Base-by-base conservation (phyloP, 2,888 invertebrate genomes). In the Pseudococcus longispinus region DNA sequence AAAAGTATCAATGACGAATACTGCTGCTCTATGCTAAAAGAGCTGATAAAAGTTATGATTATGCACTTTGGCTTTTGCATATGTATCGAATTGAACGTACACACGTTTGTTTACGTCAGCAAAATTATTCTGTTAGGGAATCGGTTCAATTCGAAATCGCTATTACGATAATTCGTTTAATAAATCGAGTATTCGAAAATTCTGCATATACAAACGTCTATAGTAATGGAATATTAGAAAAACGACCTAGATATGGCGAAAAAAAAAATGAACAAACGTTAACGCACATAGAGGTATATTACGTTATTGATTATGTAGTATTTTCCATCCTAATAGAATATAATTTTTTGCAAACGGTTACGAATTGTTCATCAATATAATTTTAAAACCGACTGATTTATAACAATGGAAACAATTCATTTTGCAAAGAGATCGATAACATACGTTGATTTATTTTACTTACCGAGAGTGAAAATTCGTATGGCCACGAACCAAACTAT, bases 121-220 rank as follows among this genome's bases (percentile, higher is more conserved):
- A 9, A 37, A 37, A 37, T 37, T 37, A 46, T 46, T 46, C 5
- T 11, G 8, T 46, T 46, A 46, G 11, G 44, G 15, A 46, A 11
- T 46, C 3, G 44, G 44, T 13, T 46, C 44, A 11, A 46, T 46
- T 15, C 15, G 0, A 46, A 15, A 46, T 46, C 44, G 44, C 13
- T 46, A 15, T 15, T 80, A 42, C 80, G n/a, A n/a, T 37, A 37
- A 37, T 26, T 80, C 20, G 80, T 80, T 80, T 80, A 37, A 80
- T 42, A 37, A 80, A 80, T 80, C 42, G 26, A 74, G 8, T 65
- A 26, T 3, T 74, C 23, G 42, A n/a, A 80, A 80, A 80, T 80
- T 32, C 23, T 29, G 13, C 29, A 3, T 77, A 4, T 80, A 37
- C 37, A 37, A n/a, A n/a, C n/a, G n/a, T 37, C 9, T 37, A 37